Evolutionary conservation across 2,888 invertebrate genomes (phyloP).

Genomic region (Hololepta plana): DNA sequence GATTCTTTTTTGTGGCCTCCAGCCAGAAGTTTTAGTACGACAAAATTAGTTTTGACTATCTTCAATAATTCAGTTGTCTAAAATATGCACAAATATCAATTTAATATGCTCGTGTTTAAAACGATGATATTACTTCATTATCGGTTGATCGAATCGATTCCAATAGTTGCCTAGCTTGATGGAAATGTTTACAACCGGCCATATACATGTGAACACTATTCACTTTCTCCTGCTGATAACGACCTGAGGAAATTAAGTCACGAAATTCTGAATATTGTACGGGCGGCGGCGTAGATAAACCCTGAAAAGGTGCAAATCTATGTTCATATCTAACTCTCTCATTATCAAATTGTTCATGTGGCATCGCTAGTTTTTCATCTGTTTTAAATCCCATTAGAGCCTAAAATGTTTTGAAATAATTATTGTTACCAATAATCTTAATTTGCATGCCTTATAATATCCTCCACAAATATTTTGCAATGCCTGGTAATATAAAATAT

Average conservation of each 20-base stretch:
- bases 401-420: conserved; percentile 25
- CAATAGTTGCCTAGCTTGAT: conserved; percentile 70
- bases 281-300: conserved; percentile 73
- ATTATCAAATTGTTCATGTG: conserved; percentile 78
- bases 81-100: too few species aligned
- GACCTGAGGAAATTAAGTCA: conserved; percentile 57
- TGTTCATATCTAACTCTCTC: conserved; percentile 91
- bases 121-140: conserved; percentile 33
- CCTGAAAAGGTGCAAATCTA: conserved; percentile 77
- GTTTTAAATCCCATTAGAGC: conserved; percentile 80
- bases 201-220: conserved; percentile 48
- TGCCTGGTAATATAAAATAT: conserved; percentile 79
- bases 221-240: conserved; percentile 30
- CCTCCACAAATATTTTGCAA: conserved; percentile 90
- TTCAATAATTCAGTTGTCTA: conserved; percentile 52
- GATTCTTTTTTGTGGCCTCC: conserved; percentile 86
- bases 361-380: conserved; percentile 71
- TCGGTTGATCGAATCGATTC: conserved; percentile 69
- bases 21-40: conserved; percentile 80
- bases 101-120: too few species aligned
- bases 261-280: conserved; percentile 80
- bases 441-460: conserved; percentile 75
- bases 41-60: conserved; percentile 89
- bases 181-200: conserved; percentile 80
- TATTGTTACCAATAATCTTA: background rate